Percentiles rank a stretch among this genome's conserved stretches.
Conservation (phyloP, 2,113 vertebrate genomes). For the Cyrtonyx montezumae region DNA sequence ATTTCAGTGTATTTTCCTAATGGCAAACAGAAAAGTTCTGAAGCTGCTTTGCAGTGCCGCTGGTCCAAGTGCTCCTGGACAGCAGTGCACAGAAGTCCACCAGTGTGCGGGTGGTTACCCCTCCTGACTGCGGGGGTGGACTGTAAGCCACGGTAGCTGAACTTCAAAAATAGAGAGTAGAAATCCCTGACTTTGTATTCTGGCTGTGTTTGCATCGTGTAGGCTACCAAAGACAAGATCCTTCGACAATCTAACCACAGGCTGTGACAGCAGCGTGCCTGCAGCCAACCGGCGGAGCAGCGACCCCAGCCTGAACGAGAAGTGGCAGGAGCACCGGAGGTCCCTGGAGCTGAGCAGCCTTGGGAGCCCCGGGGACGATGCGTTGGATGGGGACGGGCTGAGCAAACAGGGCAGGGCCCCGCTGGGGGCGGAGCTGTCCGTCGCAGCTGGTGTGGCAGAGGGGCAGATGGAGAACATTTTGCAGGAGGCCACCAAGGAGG, state of each 20-base stretch:
- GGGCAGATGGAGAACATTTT: conserved; percentile 97
- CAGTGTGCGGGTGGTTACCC: not conserved
- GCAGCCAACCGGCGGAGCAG: conserved; percentile 92
- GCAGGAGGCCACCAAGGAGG: conserved; percentile 92
- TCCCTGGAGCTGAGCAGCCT: conserved; percentile 91
- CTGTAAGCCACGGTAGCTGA: not conserved
- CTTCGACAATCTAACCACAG: conserved; percentile 93
- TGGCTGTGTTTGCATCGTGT: not conserved
- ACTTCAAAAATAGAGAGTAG: not conserved
- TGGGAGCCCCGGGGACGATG: conserved; percentile 79
- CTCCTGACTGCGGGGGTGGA: not conserved
- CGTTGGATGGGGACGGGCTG: conserved; percentile 72
- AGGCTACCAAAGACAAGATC: conserved; percentile 96
- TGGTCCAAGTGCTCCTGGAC: not conserved
- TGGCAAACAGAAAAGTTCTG: not conserved
- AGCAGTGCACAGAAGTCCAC: not conserved
- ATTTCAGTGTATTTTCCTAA: not conserved
- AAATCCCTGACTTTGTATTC: not conserved
- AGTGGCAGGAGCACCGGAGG: conserved; percentile 96
- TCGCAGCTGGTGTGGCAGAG: conserved; percentile 88
- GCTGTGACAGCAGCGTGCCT: conserved; percentile 86
- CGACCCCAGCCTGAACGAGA: conserved; percentile 95
- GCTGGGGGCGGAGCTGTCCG: conserved; percentile 85
- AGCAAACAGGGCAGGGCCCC: conserved; percentile 47
- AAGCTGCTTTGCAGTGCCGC: not conserved